A percentile compares a stretch with the other conserved stretches of the same genome.
phyloP scores from a whole-genome alignment of 2,888 invertebrate genomes.

The Ellobium chinense region DNA sequence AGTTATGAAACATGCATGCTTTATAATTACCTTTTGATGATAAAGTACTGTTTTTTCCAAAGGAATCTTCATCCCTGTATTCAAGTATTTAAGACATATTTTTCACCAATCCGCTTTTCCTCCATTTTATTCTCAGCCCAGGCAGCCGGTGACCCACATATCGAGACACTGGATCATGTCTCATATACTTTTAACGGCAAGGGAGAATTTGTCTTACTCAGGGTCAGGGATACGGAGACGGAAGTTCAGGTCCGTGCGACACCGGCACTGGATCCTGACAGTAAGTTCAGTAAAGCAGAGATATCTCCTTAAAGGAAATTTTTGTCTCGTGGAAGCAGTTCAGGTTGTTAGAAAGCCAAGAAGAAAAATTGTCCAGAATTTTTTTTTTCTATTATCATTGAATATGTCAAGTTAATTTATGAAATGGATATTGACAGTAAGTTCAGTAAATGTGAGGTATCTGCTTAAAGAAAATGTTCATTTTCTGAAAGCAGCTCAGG shows the following conservation, averaged over 20 bases:
- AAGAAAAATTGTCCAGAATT: too few relatives aligned
- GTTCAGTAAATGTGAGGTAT: too few relatives aligned
- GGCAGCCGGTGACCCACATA: slow-evolving; percentile 73
- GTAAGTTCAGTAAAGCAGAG: too few relatives aligned
- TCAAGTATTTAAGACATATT: neutral
- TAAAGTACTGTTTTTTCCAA: neutral
- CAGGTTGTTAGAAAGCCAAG: too few relatives aligned
- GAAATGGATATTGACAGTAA: neutral
- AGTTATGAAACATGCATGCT: too few relatives aligned
- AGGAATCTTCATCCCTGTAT: neutral
- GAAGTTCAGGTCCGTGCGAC: slow-evolving; percentile 67
- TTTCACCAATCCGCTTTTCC: too few relatives aligned
- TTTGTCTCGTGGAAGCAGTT: too few relatives aligned
- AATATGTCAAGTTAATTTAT: neutral
- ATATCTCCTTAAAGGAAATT: too few relatives aligned
- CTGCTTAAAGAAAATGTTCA: too few relatives aligned
- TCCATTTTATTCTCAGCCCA: slow-evolving; percentile 58
- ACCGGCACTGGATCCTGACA: too few relatives aligned
- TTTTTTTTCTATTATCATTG: too few relatives aligned
- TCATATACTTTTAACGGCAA: slow-evolving; percentile 72
- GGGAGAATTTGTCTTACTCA: slow-evolving; percentile 67
- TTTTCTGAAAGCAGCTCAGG: too few relatives aligned
- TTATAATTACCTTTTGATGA: neutral
- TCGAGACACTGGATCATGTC: slow-evolving; percentile 69
- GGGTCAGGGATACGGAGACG: slow-evolving; percentile 57